Percentiles rank a stretch among this genome's conserved stretches.
phyloP scores from a whole-genome alignment of 1,140 invertebrate genomes.

The Proales similis region DNA sequence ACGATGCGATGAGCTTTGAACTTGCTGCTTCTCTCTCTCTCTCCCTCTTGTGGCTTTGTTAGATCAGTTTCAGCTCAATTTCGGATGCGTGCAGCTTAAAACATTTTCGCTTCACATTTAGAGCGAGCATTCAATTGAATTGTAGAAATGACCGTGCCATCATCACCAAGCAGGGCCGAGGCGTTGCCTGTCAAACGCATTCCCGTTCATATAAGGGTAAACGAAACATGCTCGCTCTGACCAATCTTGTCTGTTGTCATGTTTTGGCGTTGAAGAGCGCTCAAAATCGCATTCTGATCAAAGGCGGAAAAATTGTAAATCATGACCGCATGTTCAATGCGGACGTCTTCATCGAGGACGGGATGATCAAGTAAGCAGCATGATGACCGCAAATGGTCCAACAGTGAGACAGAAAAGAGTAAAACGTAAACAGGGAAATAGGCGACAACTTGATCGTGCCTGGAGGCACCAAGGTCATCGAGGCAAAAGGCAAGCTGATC shows the following conservation, averaged over 20 bases:
- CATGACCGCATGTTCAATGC: conserved; percentile 78
- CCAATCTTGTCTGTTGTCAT: too few species aligned
- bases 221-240: not conserved
- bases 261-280: conserved; percentile 30
- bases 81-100: too few species aligned
- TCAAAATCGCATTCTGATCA: conserved; percentile 66
- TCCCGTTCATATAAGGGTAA: conserved; percentile 32
- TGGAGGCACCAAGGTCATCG: conserved; percentile 66
- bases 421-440: conserved; percentile 56
- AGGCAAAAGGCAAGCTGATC: conserved; percentile 71
- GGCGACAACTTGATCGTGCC: conserved; percentile 73
- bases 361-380: conserved; percentile 61
- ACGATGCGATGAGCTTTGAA: too few species aligned
- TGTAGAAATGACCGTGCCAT: too few species aligned
- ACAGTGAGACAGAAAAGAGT: not conserved
- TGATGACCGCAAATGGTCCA: not conserved
- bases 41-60: too few species aligned
- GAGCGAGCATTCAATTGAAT: too few species aligned
- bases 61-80: too few species aligned
- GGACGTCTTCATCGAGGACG: conserved; percentile 89
- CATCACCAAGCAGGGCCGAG: not conserved
- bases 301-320: conserved; percentile 89
- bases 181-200: conserved; percentile 30
- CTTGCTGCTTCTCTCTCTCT: too few species aligned
- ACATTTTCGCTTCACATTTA: too few species aligned